Evolutionary conservation across 2,113 vertebrate species (phyloP), one percentile per base, ranked within the genome.

Genomic region (Polyodon spathula): DNA sequence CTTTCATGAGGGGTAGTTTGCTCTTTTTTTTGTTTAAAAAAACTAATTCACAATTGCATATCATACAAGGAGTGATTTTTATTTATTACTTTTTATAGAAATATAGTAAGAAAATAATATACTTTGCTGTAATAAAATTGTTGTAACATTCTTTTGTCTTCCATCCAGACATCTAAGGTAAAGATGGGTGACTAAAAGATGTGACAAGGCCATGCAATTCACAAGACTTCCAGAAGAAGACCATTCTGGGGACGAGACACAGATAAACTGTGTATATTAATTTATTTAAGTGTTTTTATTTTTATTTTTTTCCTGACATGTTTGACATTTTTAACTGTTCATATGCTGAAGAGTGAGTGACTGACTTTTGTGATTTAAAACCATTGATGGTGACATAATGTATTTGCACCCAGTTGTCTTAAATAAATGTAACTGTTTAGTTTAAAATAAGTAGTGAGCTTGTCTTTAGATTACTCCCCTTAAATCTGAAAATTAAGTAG

Each of bases 171-270:
- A 38, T 97, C 95, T n/a, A 95, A 88, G 89, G 92, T 98, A 90
- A 99, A 98, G 87, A 99, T 99, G 96, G 96, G 95, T 40, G 88
- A 97, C 76, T 97, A 93, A 71, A 81, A 39, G 51, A 69, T 10
- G 58, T 60, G 52, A 16, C 43, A 52, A 11, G 16, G 64, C n/a
- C 54, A 69, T 58, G 71, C 67, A 68, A 73, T 57, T 43, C 44
- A 58, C 3, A 58, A 63, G 67, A 62, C 59, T 69, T 70, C 64
- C 66, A 50, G 64, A 66, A 62, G 73, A 46, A 10, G 8, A 46
- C 37, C 14, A 37, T 66, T 60, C 78, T 78, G 78, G 71, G 43
- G 63, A 63, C 43, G 59, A 73, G 66, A 68, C 70, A 51, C 65
- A 75, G 72, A 76, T 73, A 40, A 50, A 50, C 60, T 65, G 63